Evolutionary conservation across 2,113 vertebrate species (phyloP).

Genomic region (Petrocephalus zakoni): DNA sequence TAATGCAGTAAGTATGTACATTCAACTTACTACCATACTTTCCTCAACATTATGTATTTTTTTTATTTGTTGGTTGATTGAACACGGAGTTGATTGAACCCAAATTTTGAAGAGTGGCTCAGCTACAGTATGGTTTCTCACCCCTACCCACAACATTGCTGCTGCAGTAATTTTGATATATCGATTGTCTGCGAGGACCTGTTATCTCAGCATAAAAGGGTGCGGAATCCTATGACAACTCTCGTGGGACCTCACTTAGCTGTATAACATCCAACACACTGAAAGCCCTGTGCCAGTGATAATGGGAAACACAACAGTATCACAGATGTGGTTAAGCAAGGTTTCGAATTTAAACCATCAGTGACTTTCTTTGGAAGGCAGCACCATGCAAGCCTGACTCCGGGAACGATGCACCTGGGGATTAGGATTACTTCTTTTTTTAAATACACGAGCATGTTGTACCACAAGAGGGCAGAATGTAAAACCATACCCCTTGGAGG

Average conservation of each 20-base stretch:
- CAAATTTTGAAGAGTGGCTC: background rate
- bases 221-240: slow-evolving; percentile 47
- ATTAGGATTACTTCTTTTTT: slow-evolving; percentile 38
- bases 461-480: slow-evolving; percentile 20
- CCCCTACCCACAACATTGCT: background rate
- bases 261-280: slow-evolving; percentile 45
- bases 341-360: slow-evolving; percentile 45
- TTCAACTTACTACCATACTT: background rate
- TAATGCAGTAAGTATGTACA: background rate
- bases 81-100: background rate
- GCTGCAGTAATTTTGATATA: background rate
- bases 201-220: slow-evolving; percentile 24
- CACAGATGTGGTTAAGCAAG: slow-evolving; percentile 39
- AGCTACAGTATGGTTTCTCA: background rate
- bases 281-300: slow-evolving; percentile 44
- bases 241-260: slow-evolving; percentile 50
- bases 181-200: slow-evolving; percentile 1
- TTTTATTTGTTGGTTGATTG: background rate
- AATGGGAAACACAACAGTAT: slow-evolving; percentile 42
- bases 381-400: slow-evolving; percentile 55
- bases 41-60: background rate
- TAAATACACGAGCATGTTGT: slow-evolving; percentile 36
- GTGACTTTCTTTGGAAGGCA: slow-evolving; percentile 48
- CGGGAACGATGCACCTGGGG: slow-evolving; percentile 40
- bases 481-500: background rate